phyloP scores from a whole-genome alignment of 2,797 vertebrate genomes.

The Sebastes variabilis region DNA sequence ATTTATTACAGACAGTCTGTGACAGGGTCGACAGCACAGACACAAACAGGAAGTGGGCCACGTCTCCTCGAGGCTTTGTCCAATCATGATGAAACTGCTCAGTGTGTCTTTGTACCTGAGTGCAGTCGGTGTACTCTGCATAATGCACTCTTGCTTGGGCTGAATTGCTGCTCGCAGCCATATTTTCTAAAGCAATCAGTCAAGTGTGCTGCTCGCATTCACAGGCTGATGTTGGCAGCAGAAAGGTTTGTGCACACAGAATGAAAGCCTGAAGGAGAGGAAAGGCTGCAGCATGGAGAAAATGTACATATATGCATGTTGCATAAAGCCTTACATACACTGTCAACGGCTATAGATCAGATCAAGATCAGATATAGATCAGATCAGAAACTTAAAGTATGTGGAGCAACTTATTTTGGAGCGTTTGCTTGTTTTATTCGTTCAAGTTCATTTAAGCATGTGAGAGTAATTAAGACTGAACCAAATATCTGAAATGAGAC shows the following conservation, averaged over 20 bases:
- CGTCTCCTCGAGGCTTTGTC: not conserved
- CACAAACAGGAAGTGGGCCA: conserved; percentile 7
- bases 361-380: no score
- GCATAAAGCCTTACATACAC: not conserved
- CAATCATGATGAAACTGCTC: not conserved
- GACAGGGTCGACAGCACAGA: not conserved
- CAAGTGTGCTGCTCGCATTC: conserved; percentile 20
- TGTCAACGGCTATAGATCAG: not conserved
- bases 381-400: not conserved
- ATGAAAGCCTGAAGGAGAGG: not conserved
- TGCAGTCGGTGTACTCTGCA: not conserved
- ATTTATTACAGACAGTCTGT: not conserved
- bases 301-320: not conserved
- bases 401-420: not conserved
- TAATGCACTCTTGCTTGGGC: not conserved
- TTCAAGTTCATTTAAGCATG: not conserved
- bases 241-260: conserved; percentile 1
- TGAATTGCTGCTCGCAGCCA: not conserved
- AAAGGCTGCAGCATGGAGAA: not conserved
- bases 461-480: not conserved
- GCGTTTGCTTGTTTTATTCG: not conserved
- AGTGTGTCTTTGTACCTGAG: not conserved
- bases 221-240: conserved; percentile 11
- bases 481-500: no score
- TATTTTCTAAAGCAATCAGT: conserved; percentile 11